phyloP scores from a whole-genome alignment of 2,888 invertebrate genomes.

The Orchesella flavescens region DNA sequence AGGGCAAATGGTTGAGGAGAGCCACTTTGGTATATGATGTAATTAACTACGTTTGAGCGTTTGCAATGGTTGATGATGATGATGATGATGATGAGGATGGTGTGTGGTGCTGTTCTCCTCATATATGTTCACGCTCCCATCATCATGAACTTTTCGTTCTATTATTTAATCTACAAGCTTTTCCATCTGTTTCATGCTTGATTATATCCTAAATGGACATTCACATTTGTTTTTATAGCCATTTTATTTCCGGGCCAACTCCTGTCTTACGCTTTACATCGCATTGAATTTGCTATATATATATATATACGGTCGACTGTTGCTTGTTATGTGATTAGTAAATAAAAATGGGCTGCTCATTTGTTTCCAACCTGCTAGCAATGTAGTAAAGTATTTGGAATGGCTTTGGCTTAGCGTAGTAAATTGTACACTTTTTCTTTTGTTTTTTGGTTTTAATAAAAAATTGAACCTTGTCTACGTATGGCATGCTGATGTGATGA shows the following conservation, averaged over 20 bases:
- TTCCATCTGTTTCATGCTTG: conserved; percentile 60
- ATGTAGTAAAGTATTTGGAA: too few relatives aligned
- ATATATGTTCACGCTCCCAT: conserved; percentile 19
- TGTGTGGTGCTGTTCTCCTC: background rate
- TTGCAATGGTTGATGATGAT: background rate
- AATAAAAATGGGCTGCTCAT: background rate
- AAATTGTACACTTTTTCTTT: too few relatives aligned
- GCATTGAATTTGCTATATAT: background rate
- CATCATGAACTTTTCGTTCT: conserved; percentile 42
- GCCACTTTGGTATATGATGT: conserved; percentile 53
- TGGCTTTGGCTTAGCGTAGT: too few relatives aligned
- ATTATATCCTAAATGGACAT: conserved; percentile 63
- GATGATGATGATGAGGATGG: background rate
- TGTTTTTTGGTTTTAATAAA: too few relatives aligned
- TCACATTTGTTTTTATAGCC: conserved; percentile 63
- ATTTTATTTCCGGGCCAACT: conserved; percentile 62
- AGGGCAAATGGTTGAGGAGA: conserved; percentile 47
- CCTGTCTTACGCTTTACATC: background rate
- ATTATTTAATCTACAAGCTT: conserved; percentile 55
- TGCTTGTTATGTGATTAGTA: conserved; percentile 15
- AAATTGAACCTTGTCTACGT: too few relatives aligned
- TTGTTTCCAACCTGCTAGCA: too few relatives aligned
- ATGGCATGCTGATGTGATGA: too few relatives aligned
- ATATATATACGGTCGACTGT: background rate
- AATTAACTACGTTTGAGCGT: conserved; percentile 58